Conservation (phyloP, 2,113 vertebrate genomes). For the Philantomba maxwellii region DNA sequence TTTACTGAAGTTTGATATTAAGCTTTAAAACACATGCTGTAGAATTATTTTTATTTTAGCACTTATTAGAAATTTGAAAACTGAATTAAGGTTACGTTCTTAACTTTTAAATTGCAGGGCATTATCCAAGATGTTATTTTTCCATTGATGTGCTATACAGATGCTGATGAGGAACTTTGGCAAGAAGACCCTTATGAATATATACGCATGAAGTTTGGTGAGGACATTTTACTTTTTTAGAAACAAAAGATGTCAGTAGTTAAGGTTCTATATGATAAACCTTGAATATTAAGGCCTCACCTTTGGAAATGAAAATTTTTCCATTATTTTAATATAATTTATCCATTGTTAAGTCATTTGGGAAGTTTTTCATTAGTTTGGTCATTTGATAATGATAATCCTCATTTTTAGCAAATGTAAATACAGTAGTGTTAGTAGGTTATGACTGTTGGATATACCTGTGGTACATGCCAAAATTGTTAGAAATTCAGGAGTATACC, state of each 20-base stretch:
- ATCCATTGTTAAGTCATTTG: background rate
- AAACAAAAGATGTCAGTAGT: background rate
- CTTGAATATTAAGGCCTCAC: background rate
- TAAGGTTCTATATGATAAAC: background rate
- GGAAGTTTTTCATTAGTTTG: background rate
- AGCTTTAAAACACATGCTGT: background rate
- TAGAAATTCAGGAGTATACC: background rate
- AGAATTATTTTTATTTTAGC: background rate
- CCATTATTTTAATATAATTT: background rate
- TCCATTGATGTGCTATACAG: constrained; percentile 98
- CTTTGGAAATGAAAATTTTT: background rate
- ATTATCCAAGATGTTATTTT: constrained; percentile 89
- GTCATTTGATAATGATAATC: background rate
- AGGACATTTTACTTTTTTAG: constrained; percentile 46
- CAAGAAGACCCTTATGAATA: constrained; percentile 99
- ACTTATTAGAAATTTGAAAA: constrained; percentile 15
- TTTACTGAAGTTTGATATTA: background rate
- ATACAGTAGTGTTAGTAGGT: background rate
- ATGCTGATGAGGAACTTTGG: constrained; percentile 98
- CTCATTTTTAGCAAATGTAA: constrained; percentile 11
- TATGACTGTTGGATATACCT: background rate
- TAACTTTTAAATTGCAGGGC: constrained; percentile 76
- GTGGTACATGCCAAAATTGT: background rate
- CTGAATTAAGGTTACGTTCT: constrained; percentile 45
- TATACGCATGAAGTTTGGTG: constrained; percentile 99